phyloP scores from a whole-genome alignment of 1,140 invertebrate genomes.

The Hirudo medicinalis region DNA sequence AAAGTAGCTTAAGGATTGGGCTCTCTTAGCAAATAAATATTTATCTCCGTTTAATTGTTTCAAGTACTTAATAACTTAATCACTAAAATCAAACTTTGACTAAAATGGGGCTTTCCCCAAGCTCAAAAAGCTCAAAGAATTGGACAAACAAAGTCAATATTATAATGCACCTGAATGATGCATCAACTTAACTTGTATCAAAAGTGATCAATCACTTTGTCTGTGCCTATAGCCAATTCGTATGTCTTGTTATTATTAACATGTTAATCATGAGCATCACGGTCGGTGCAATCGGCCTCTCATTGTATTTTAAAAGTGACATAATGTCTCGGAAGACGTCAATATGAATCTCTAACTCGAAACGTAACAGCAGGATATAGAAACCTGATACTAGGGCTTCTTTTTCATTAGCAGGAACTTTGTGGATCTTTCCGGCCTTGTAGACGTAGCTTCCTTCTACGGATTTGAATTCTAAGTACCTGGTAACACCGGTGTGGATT shows the following conservation, averaged over 20 bases:
- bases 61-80: not conserved
- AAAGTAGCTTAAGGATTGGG: no score
- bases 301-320: not conserved
- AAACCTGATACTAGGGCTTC: constrained; percentile 79
- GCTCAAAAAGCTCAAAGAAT: no score
- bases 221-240: not conserved
- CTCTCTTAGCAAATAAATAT: no score
- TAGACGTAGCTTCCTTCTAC: constrained; percentile 98
- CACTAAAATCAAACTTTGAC: not conserved
- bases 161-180: not conserved
- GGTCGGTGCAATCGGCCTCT: not conserved
- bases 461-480: constrained; percentile 97
- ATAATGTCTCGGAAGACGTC: not conserved
- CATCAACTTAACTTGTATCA: not conserved
- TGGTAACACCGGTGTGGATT: constrained; percentile 95
- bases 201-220: not conserved
- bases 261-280: not conserved
- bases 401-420: constrained; percentile 97
- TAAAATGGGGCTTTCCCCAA: no score
- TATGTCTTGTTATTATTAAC: not conserved
- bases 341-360: not conserved
- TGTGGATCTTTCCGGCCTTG: constrained; percentile 91
- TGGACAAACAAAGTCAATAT: not conserved
- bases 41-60: not conserved
- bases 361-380: constrained; percentile 18